Conservation (phyloP, 2,888 invertebrate genomes). For the Mycogona germanica region DNA sequence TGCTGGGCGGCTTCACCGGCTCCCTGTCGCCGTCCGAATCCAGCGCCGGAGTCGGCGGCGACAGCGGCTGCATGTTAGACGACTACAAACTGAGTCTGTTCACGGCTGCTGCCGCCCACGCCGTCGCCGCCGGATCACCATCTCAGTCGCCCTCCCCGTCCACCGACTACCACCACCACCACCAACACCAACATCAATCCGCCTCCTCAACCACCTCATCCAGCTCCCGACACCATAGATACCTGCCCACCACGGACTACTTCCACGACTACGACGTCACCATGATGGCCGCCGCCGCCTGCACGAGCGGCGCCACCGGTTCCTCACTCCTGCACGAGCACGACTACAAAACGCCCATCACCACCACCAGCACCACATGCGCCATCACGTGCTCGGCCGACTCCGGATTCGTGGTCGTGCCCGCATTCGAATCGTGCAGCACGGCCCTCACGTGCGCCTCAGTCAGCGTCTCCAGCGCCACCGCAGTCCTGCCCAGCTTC, state of each 20-base stretch:
- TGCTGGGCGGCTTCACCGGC: constrained; percentile 7
- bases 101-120: not conserved
- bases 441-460: too few species aligned
- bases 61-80: too few species aligned
- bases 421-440: too few species aligned
- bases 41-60: not conserved
- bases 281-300: not conserved
- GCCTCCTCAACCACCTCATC: not conserved
- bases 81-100: constrained; percentile 2
- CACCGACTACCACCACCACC: too few species aligned
- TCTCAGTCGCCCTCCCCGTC: not conserved
- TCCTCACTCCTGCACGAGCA: not conserved
- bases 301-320: not conserved
- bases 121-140: not conserved
- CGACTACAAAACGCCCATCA: not conserved
- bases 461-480: not conserved
- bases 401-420: too few species aligned
- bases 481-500: constrained; percentile 7
- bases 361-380: too few species aligned
- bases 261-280: too few species aligned
- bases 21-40: not conserved
- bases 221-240: too few species aligned
- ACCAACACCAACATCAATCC: not conserved
- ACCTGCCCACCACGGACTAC: not conserved
- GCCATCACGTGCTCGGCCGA: too few species aligned